A percentile compares a stretch with the other conserved stretches of the same genome.
Evolutionary conservation across 2,113 vertebrate species (phyloP).

Genomic region (Chunga burmeisteri): DNA sequence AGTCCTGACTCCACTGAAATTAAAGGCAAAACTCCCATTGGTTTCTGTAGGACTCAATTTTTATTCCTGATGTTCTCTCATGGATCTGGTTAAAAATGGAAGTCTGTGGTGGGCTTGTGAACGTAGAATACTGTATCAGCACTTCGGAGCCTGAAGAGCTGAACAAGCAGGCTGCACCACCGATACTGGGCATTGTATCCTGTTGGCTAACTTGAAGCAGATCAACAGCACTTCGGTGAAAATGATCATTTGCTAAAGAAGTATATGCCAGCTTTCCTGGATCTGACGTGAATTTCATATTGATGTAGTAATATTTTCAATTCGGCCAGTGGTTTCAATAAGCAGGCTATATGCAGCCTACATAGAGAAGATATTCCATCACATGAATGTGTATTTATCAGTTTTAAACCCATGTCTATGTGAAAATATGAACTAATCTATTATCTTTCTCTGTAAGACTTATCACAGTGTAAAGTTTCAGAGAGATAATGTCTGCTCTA

Average conservation of each 20-base stretch:
- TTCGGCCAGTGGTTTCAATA: not conserved
- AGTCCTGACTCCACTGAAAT: not conserved
- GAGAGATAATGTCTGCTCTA: not conserved
- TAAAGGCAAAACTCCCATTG: not conserved
- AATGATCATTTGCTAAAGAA: not conserved
- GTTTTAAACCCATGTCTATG: not conserved
- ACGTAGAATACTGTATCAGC: not conserved
- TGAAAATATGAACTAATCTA: not conserved
- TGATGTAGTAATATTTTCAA: not conserved
- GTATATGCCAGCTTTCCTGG: not conserved
- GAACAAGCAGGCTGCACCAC: not conserved
- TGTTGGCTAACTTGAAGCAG: not conserved
- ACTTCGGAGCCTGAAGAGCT: not conserved
- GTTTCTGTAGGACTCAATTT: not conserved
- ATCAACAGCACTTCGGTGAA: not conserved
- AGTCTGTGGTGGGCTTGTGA: not conserved
- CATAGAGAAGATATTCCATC: not conserved
- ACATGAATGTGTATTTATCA: not conserved
- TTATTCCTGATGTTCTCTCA: not conserved
- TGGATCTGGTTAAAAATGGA: not conserved
- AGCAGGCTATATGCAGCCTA: not conserved
- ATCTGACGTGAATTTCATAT: not conserved
- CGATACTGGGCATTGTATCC: not conserved
- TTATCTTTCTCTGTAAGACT: not conserved
- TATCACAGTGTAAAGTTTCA: not conserved